Base-by-base conservation (phyloP, 2,113 vertebrate genomes). In the Microtus richardsoni region DNA sequence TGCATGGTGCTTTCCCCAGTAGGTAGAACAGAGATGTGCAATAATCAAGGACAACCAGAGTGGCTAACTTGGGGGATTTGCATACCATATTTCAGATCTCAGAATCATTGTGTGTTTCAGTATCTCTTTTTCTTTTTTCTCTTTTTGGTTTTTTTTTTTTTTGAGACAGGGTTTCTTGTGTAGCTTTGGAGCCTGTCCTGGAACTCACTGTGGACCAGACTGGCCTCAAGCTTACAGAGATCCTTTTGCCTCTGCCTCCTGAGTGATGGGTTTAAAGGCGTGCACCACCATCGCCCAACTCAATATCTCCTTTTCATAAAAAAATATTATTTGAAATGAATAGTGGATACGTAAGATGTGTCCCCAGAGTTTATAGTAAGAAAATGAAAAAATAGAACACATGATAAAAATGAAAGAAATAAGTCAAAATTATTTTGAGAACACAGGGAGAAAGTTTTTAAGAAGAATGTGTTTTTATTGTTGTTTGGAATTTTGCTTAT, bases 341-440 rank as follows among this genome's bases (percentile, higher is more conserved):
- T 11, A 21, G 4, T 71, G 64, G 49, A 74, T 19, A 41, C 83
- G 62, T 44, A 71, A 83, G 2, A 52, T 74, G 11, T 0, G 12
- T 47, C 70, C 11, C 78, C 84, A 49, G 12, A 88, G 16, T 39
- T 58, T 75, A 84, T 0, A 47, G 3, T 80, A 71, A 85, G 64
- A 93, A 54, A 52, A 87, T 44, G 33, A 7, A 60, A 68, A 86
- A 68, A 47, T 36, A 16, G 62, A 70, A 49, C 7, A 87, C 16
- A 70, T 70, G 70, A 70, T 79, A 52, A 54, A 64, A 88, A 60
- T 39, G 80, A 39, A 88, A 70, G 58, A 47, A 90, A 36, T 30
- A 88, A 68, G 84, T 75, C 3, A 75, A 6, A 13, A 24, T 70
- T 80, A 66, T 86, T 88, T 80, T 85, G 68, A 95, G 89, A 85